Evolutionary conservation across 2,888 invertebrate species (phyloP).

Genomic region (Cheilosia urbana): DNA sequence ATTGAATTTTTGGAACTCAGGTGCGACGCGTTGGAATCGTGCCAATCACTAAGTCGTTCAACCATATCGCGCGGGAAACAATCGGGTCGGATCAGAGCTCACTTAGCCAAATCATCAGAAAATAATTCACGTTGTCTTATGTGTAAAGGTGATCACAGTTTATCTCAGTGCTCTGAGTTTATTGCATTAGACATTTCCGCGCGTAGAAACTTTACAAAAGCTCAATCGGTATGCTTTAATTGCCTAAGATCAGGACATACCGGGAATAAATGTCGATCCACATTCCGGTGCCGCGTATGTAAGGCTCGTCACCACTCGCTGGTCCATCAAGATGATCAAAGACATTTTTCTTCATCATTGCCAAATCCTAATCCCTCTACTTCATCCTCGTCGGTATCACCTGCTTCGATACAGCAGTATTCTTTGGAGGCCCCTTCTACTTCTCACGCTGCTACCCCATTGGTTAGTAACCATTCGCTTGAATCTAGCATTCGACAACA

Average conservation of each 20-base stretch:
- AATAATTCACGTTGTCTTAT: background rate
- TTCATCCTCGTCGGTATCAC: background rate
- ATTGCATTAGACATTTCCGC: constrained; percentile 1
- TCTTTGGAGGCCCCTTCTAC: constrained; percentile 1
- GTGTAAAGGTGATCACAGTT: background rate
- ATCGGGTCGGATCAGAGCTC: background rate
- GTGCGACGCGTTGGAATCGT: constrained; percentile 17
- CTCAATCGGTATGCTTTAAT: constrained; percentile 33
- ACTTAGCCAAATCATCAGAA: background rate
- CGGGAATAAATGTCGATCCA: constrained; percentile 6
- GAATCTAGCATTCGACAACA: background rate
- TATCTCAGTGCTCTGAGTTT: constrained; percentile 23
- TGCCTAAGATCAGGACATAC: constrained; percentile 27
- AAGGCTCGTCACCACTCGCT: background rate
- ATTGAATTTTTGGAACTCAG: constrained; percentile 16
- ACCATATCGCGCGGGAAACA: constrained; percentile 9
- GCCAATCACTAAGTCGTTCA: constrained; percentile 6
- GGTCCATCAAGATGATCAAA: background rate
- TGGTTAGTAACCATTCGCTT: constrained; percentile 15
- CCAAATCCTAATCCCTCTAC: background rate
- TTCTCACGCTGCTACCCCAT: background rate
- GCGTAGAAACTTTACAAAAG: constrained; percentile 19
- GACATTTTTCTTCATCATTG: background rate
- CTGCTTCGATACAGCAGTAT: background rate
- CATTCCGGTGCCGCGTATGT: constrained; percentile 19